Evolutionary conservation across 2,888 invertebrate genomes (phyloP), one percentile per base, ranked within the genome.

Genomic region (Auanema sp.): DNA sequence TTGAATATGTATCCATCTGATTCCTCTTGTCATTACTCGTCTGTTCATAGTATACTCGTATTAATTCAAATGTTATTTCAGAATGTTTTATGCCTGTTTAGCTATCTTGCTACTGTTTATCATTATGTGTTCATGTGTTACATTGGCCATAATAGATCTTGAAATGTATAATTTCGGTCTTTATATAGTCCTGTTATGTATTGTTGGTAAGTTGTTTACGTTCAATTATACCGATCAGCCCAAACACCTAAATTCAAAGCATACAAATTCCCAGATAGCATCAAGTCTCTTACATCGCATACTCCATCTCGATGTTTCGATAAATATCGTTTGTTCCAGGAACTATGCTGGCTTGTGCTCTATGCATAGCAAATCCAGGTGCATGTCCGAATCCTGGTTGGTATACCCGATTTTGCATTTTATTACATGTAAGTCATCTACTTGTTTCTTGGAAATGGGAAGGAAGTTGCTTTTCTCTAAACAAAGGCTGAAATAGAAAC

Each of bases 81-180:
- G 33, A 33, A 83, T 83, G 83, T 83, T 83, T 74, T 83, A 81
- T 74, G 82, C 82, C 53, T 83, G 81, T 66, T 70, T 83, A 24
- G 75, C 82, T 40, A 77, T 83, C 52, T 66, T 83, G 54, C 62
- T 80, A 50, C 70, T 83, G 58, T 74, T 81, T 66, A 54, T 69
- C 14, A 69, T 82, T 11, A 78, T 81, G 77, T 69, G 77, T 51
- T 72, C 76, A 25, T 82, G 81, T 64, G 76, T 83, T 33, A 77
- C 76, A 41, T 68, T 83, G 60, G 78, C 81, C 44, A 77, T 80
- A 49, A 80, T 83, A 66, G 83, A 83, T 58, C 65, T 83, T 21
- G 83, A 83, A 64, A 71, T 76, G 66, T 83, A 83, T 73, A 83
- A 81, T 60, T 83, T 80, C 63, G 80, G 80, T 1, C 72, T 83